Percentiles rank a stretch among this genome's conserved stretches.
phyloP scores from a whole-genome alignment of 2,888 invertebrate species.

The Eupithecia vulgata region DNA sequence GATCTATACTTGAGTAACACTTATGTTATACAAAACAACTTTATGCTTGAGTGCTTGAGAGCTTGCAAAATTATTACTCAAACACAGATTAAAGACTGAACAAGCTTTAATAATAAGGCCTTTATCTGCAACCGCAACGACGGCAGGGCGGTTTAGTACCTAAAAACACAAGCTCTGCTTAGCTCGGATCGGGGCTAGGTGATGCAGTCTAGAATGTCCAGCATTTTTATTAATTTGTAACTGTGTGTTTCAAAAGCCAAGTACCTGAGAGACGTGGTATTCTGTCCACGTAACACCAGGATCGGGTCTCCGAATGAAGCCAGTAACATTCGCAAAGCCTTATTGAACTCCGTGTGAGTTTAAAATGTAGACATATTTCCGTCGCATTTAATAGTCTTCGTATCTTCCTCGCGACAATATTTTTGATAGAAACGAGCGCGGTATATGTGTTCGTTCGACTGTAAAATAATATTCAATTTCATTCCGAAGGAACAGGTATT shows the following conservation, averaged over 20 bases:
- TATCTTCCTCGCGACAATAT: not conserved
- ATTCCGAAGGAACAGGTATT: slow-evolving; percentile 3
- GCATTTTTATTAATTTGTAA: not conserved
- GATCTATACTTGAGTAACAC: too few relatives aligned
- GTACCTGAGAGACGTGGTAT: not conserved
- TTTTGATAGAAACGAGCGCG: not conserved
- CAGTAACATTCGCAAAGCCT: slow-evolving; percentile 6
- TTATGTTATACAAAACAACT: too few relatives aligned
- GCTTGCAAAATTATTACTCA: too few relatives aligned
- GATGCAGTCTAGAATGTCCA: too few relatives aligned
- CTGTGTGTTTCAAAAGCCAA: too few relatives aligned
- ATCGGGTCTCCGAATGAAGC: slow-evolving; percentile 3
- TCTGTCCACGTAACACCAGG: not conserved
- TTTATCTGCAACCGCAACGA: too few relatives aligned
- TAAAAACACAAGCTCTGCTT: too few relatives aligned
- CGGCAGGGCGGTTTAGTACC: too few relatives aligned
- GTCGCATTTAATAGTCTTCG: slow-evolving; percentile 3
- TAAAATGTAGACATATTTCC: slow-evolving; percentile 12
- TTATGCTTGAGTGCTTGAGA: too few relatives aligned
- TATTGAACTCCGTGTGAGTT: slow-evolving; percentile 13
- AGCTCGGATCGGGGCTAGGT: too few relatives aligned
- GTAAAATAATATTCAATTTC: slow-evolving; percentile 14
- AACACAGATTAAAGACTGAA: too few relatives aligned
- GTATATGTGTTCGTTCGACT: not conserved
- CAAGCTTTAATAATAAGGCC: too few relatives aligned